These are phyloP conservation scores for Heterochromis multidens DNA, from an alignment of 2,113 vertebrate genomes.

Conservation along the genomic window DNA sequence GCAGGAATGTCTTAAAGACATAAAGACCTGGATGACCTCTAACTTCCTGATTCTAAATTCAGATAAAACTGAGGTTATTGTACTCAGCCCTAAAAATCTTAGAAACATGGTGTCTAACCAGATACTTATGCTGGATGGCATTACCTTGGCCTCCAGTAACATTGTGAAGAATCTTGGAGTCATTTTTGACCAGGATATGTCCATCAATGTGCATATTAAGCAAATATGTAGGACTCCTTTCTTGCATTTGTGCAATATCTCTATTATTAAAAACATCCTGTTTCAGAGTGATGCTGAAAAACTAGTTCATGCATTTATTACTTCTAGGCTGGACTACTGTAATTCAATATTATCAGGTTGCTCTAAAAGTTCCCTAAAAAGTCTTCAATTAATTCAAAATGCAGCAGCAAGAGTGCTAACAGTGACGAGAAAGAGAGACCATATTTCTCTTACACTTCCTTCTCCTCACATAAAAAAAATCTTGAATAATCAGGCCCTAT, in stretches of 20 bases:
- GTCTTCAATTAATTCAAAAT: neutral
- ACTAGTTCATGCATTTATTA: neutral
- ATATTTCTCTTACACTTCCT: neutral
- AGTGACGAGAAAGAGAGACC: accelerated
- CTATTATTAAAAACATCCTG: neutral
- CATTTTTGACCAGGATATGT: neutral
- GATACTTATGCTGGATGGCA: neutral
- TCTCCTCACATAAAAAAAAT: neutral
- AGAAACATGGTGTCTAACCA: neutral
- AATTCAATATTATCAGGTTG: neutral
- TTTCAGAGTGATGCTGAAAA: neutral
- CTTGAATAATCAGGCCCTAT: neutral
- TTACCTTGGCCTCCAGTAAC: neutral
- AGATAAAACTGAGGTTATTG: neutral
- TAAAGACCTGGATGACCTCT: neutral
- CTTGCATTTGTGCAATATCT: neutral
- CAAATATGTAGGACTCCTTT: neutral
- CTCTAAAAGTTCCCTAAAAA: neutral
- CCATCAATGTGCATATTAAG: neutral
- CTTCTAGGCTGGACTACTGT: neutral
- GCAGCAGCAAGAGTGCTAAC: neutral
- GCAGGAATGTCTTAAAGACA: neutral
- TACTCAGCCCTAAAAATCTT: neutral
- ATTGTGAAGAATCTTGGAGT: neutral
- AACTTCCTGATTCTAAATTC: neutral